These are phyloP conservation scores for Masnerella sp. DNA, from an alignment of 2,888 invertebrate genomes.

Conservation along the genomic window DNA sequence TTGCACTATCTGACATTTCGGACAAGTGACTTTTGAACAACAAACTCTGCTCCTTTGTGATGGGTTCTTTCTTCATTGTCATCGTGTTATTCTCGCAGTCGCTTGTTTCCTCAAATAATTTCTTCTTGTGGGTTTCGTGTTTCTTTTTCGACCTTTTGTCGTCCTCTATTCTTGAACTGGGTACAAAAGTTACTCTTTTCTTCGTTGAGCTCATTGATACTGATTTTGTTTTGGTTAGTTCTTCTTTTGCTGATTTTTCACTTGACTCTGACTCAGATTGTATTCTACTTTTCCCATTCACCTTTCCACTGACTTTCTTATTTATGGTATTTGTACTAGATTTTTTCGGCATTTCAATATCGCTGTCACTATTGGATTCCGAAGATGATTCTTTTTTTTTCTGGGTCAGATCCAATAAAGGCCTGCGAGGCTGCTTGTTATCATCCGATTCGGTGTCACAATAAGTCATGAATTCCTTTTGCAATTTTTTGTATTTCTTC, in stretches of 20 bases:
- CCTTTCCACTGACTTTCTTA: conserved; percentile 1
- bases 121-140: not conserved
- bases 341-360: not conserved
- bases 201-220: too few relatives aligned
- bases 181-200: too few relatives aligned
- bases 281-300: not conserved
- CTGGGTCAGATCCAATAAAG: not conserved
- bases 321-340: not conserved
- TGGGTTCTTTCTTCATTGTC: not conserved
- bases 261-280: not conserved
- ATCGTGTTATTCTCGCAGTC: not conserved
- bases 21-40: conserved; percentile 37
- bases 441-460: conserved; percentile 20
- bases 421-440: not conserved
- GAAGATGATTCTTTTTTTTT: not conserved
- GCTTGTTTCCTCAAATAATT: not conserved
- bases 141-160: too few relatives aligned
- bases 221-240: too few relatives aligned
- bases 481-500: conserved; percentile 2
- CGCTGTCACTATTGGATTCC: not conserved
- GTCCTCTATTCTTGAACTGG: too few relatives aligned
- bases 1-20: conserved; percentile 18
- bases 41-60: conserved; percentile 27
- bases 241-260: conserved; percentile 7
- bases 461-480: not conserved